Percentiles rank a stretch among this genome's conserved stretches.
phyloP scores from a whole-genome alignment of 2,888 invertebrate species.

The Aricia artaxerxes region DNA sequence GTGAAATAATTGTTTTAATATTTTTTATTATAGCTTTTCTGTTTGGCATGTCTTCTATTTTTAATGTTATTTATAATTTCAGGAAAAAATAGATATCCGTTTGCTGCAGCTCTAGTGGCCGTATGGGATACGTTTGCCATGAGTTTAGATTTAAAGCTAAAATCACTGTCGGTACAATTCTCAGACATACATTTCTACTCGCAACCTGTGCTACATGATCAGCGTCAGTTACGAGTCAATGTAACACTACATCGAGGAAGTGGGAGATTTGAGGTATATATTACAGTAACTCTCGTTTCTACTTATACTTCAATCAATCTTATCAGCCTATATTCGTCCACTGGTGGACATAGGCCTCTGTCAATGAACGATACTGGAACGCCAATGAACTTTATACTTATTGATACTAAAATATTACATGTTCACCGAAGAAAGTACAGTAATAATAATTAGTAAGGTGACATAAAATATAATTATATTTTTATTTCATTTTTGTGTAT shows the following conservation, averaged over 20 bases:
- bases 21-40: background rate
- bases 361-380: no score
- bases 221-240: slow-evolving; percentile 74
- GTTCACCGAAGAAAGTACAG: no score
- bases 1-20: no score
- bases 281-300: no score
- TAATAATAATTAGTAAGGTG: no score
- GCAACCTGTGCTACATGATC: slow-evolving; percentile 80
- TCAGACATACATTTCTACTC: slow-evolving; percentile 82
- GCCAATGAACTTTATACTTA: no score
- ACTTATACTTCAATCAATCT: no score
- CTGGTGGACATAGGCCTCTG: no score
- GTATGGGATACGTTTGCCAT: slow-evolving; percentile 87
- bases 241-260: slow-evolving; percentile 82
- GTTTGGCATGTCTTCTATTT: background rate
- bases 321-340: no score
- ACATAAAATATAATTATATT: no score
- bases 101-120: slow-evolving; percentile 85
- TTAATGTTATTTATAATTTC: slow-evolving; percentile 25
- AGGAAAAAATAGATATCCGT: slow-evolving; percentile 86
- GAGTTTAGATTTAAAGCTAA: slow-evolving; percentile 71
- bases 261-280: slow-evolving; percentile 79
- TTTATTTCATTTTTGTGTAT: no score
- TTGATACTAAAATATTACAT: no score
- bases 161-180: slow-evolving; percentile 84